Conservation (phyloP, 2,888 invertebrate species). For the Leptopilina drosophilae region DNA sequence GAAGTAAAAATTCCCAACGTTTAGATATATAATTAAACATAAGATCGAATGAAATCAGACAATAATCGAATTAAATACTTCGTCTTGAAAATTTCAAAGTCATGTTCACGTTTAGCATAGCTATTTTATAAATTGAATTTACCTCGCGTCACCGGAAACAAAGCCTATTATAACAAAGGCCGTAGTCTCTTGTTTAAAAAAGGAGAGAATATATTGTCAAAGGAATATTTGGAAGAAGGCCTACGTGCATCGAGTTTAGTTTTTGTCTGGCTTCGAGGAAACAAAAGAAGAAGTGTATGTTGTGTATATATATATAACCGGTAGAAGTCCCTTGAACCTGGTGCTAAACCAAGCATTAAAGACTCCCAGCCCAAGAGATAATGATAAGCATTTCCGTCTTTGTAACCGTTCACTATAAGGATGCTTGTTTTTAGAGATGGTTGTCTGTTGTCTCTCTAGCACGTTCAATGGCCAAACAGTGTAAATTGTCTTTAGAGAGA, state of each 20-base stretch:
- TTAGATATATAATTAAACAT: too few species aligned
- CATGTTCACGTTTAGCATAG: not conserved
- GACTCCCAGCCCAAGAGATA: constrained; percentile 58
- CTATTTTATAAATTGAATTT: not conserved
- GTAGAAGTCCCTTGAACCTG: constrained; percentile 67
- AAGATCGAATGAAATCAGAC: too few species aligned
- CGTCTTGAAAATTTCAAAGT: not conserved
- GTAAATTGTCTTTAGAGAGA: constrained; percentile 29
- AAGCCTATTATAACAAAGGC: constrained; percentile 18
- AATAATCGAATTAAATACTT: too few species aligned
- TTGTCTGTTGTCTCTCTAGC: constrained; percentile 21
- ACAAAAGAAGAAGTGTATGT: constrained; percentile 32
- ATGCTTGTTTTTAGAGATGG: constrained; percentile 28
- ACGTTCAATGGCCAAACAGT: constrained; percentile 35
- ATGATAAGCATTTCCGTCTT: constrained; percentile 64
- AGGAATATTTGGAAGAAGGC: constrained; percentile 50
- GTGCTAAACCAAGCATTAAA: constrained; percentile 66
- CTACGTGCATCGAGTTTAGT: constrained; percentile 45
- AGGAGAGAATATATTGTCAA: constrained; percentile 43
- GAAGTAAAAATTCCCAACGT: too few species aligned
- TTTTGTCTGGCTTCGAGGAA: constrained; percentile 46
- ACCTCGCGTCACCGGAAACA: constrained; percentile 31
- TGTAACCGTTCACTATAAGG: constrained; percentile 49
- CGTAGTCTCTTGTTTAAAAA: constrained; percentile 9
- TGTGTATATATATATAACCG: constrained; percentile 1